A percentile compares a stretch with the other conserved stretches of the same genome.
phyloP scores from a whole-genome alignment of 1,140 invertebrate genomes.

The Anoplolepis gracilipes region DNA sequence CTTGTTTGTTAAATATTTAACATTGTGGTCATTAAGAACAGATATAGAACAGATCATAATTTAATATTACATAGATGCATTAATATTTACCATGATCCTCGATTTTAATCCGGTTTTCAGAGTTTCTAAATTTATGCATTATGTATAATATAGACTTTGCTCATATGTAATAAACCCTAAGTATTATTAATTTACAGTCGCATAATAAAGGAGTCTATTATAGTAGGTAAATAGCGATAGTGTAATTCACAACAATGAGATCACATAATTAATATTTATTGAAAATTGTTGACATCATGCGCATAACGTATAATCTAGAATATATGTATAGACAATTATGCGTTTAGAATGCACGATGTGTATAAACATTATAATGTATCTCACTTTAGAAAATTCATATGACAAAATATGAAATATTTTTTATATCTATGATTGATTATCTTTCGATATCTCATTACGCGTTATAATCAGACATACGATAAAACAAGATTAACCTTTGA shows the following conservation, averaged over 20 bases:
- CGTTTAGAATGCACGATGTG: neutral
- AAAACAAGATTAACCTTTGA: neutral
- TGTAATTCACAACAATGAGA: neutral
- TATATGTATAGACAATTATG: no score
- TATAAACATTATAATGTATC: neutral
- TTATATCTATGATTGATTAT: slow-evolving; percentile 22
- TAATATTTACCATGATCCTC: slow-evolving; percentile 19
- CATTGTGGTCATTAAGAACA: neutral
- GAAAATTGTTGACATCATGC: neutral
- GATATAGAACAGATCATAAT: neutral
- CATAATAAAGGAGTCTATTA: slow-evolving; percentile 42
- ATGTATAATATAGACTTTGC: neutral
- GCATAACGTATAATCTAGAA: neutral
- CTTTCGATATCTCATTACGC: neutral
- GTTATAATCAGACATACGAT: neutral
- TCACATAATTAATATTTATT: neutral
- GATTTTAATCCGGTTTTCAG: slow-evolving; percentile 13
- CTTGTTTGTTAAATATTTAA: slow-evolving; percentile 15
- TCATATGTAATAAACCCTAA: slow-evolving; percentile 23
- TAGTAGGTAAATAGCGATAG: slow-evolving; percentile 22
- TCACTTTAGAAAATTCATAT: neutral
- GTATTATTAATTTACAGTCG: slow-evolving; percentile 35
- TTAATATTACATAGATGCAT: slow-evolving; percentile 5
- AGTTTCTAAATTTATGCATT: slow-evolving; percentile 12
- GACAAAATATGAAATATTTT: neutral